Conservation (phyloP, 1,140 invertebrate species). For the Caenorhabditis tropicalis region DNA sequence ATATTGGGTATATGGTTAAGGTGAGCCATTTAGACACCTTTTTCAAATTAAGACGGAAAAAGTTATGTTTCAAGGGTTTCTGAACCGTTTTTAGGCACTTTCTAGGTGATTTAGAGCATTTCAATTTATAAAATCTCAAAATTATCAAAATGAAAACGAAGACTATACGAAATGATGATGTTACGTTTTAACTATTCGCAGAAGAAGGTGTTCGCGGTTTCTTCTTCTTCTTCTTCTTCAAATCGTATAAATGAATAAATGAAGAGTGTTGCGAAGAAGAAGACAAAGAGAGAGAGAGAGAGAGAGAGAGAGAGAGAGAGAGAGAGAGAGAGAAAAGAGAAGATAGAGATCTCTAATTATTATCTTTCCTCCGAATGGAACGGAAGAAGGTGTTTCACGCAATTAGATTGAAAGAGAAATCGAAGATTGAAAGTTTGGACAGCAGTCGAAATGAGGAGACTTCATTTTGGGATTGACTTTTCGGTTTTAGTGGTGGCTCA, state of each 20-base stretch:
- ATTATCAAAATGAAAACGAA: neutral
- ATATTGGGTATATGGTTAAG: too few species aligned
- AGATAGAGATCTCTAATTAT: constrained; percentile 17
- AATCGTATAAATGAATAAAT: neutral
- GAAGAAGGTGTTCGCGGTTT: neutral
- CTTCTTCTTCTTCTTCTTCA: neutral
- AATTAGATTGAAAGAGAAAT: neutral
- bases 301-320: neutral
- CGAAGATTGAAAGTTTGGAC: neutral
- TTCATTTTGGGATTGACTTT: too few species aligned
- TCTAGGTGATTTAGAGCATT: too few species aligned
- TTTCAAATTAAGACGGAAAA: too few species aligned
- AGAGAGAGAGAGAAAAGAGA: neutral
- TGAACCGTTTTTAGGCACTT: too few species aligned
- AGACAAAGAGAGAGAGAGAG: neutral
- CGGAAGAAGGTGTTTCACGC: neutral
- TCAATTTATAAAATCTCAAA: too few species aligned
- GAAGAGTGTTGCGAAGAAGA: neutral
- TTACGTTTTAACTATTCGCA: neutral
- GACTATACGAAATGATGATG: neutral
- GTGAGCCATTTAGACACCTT: too few species aligned
- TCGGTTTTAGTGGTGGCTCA: too few species aligned
- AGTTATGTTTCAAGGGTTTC: too few species aligned
- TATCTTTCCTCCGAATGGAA: neutral
- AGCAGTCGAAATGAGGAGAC: too few species aligned